phyloP scores from a whole-genome alignment of 2,113 vertebrate genomes.

The Larimichthys crocea region DNA sequence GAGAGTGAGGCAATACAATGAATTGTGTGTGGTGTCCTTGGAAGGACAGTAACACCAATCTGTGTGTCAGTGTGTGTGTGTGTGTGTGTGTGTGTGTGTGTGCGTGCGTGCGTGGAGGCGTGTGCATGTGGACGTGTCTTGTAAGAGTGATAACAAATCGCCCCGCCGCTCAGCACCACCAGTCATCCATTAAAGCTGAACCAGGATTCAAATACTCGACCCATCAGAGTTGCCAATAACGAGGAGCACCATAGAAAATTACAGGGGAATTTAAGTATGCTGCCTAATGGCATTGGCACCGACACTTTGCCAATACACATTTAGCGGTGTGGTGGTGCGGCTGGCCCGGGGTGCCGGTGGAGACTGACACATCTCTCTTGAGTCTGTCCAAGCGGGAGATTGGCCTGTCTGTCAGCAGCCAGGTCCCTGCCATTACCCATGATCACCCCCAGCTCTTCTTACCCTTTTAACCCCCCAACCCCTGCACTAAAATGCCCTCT shows the following conservation, averaged over 20 bases:
- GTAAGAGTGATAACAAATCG: slow-evolving; percentile 62
- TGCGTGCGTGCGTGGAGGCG: slow-evolving; percentile 3
- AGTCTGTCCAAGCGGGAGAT: slow-evolving; percentile 79
- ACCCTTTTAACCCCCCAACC: slow-evolving; percentile 51
- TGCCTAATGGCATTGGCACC: slow-evolving; percentile 81
- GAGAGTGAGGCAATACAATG: background rate
- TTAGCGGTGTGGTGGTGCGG: slow-evolving; percentile 76
- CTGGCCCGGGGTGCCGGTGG: slow-evolving; percentile 84
- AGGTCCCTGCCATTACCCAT: slow-evolving; percentile 75
- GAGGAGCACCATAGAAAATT: slow-evolving; percentile 77
- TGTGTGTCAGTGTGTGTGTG: background rate
- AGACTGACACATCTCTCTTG: slow-evolving; percentile 83
- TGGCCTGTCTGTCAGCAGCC: slow-evolving; percentile 84
- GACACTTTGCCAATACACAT: slow-evolving; percentile 80
- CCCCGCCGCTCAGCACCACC: slow-evolving; percentile 40
- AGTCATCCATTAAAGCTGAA: slow-evolving; percentile 79
- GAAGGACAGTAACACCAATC: slow-evolving; percentile 5
- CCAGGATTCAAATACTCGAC: slow-evolving; percentile 79
- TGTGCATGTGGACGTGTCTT: slow-evolving; percentile 31
- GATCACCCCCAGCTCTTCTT: slow-evolving; percentile 74
- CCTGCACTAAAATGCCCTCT: slow-evolving; percentile 28
- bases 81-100: background rate
- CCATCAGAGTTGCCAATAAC: slow-evolving; percentile 83
- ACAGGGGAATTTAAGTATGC: slow-evolving; percentile 80
- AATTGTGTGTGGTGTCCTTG: slow-evolving; percentile 12